phyloP scores from a whole-genome alignment of 2,888 invertebrate species.

The Epirrita christyi region DNA sequence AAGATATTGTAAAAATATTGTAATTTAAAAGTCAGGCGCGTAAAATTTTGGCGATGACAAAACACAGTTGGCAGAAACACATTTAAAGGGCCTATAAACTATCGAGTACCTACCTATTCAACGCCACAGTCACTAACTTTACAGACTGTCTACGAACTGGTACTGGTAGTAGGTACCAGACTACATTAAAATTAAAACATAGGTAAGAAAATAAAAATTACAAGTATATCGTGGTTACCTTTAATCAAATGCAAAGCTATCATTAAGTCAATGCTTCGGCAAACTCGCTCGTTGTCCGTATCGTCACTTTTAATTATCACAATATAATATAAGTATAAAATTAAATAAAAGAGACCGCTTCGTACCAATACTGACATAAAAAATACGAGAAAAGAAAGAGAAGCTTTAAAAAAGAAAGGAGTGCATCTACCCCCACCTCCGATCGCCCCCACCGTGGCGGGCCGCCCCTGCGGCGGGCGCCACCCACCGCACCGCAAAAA shows the following conservation, averaged over 20 bases:
- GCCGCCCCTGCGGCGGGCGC: constrained; percentile 84
- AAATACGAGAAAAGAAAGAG: constrained; percentile 85
- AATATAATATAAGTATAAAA: constrained; percentile 73
- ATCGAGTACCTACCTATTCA: constrained; percentile 47
- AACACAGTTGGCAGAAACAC: constrained; percentile 40
- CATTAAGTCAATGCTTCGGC: constrained; percentile 77
- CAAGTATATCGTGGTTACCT: constrained; percentile 76
- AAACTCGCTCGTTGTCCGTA: constrained; percentile 77
- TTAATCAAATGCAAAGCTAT: constrained; percentile 82
- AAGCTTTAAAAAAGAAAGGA: constrained; percentile 84
- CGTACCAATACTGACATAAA: constrained; percentile 80
- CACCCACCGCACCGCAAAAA: constrained; percentile 88
- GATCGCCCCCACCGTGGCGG: constrained; percentile 71
- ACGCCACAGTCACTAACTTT: constrained; percentile 51
- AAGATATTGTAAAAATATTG: too few relatives aligned
- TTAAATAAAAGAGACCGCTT: constrained; percentile 83
- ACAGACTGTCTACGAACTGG: constrained; percentile 37
- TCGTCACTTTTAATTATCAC: constrained; percentile 83
- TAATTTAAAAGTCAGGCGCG: too few relatives aligned
- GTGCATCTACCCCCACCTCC: constrained; percentile 82
- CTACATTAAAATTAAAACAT: constrained; percentile 30
- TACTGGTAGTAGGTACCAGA: constrained; percentile 42
- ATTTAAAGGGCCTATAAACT: constrained; percentile 54
- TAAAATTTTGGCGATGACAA: too few relatives aligned
- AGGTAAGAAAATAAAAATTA: constrained; percentile 68